A percentile compares a stretch with the other conserved stretches of the same genome.
phyloP scores from a whole-genome alignment of 2,888 invertebrate genomes.

The Erpobdella octoculata region DNA sequence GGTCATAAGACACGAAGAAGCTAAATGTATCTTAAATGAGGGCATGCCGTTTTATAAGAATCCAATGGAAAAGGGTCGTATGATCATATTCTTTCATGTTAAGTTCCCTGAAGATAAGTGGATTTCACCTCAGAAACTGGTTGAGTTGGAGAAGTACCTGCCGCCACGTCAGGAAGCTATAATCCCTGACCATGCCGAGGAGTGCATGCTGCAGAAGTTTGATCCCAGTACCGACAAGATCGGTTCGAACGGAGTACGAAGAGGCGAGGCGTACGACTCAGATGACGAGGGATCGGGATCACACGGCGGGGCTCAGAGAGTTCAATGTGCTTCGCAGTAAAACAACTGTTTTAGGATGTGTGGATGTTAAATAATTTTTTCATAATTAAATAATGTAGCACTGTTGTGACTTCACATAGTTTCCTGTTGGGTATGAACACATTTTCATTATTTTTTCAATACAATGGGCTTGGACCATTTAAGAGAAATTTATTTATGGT shows the following conservation, averaged over 20 bases:
- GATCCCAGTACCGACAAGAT: slow-evolving; percentile 62
- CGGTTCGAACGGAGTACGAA: slow-evolving; percentile 25
- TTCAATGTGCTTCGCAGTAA: slow-evolving; percentile 32
- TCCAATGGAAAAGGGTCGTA: slow-evolving; percentile 80
- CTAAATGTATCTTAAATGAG: slow-evolving; percentile 80
- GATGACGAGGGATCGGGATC: slow-evolving; percentile 43
- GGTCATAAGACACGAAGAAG: slow-evolving; percentile 78
- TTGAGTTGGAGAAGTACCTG: slow-evolving; percentile 44
- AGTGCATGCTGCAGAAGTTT: slow-evolving; percentile 65
- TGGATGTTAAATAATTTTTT: background rate
- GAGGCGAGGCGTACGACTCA: slow-evolving; percentile 38
- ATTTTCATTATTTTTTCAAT: too few species aligned
- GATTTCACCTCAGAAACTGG: slow-evolving; percentile 58
- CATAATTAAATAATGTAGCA: too few species aligned
- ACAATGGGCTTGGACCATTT: too few species aligned
- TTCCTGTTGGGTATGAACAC: too few species aligned
- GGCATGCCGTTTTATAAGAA: slow-evolving; percentile 94
- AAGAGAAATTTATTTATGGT: too few species aligned
- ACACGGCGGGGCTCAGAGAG: slow-evolving; percentile 32
- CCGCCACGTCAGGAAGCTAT: slow-evolving; percentile 56
- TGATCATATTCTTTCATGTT: slow-evolving; percentile 84
- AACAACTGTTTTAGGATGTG: background rate
- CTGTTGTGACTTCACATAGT: too few species aligned
- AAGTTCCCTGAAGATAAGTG: slow-evolving; percentile 67
- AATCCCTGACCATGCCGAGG: slow-evolving; percentile 68